A percentile compares a stretch with the other conserved stretches of the same genome.
Conservation (phyloP, 2,113 vertebrate genomes). For the Proterorhinus semilunaris region DNA sequence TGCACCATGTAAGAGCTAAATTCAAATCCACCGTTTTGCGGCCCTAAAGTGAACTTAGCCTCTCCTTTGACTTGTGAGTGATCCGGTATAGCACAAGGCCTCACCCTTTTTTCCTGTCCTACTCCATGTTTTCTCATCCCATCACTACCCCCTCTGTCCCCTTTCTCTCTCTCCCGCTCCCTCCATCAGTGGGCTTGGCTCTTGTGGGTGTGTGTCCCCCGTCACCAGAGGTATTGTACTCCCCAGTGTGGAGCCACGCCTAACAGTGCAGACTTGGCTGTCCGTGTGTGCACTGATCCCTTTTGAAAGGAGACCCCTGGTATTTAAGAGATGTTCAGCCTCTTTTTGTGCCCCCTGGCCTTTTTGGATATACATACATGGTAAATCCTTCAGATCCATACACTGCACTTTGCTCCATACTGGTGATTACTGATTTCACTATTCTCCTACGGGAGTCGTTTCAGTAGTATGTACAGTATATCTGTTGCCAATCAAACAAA, state of each 20-base stretch:
- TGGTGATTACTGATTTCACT: too few species aligned
- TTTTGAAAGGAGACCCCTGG: slow-evolving; percentile 50
- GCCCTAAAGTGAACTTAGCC: background rate
- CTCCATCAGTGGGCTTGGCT: slow-evolving; percentile 29
- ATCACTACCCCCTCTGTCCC: slow-evolving; percentile 6
- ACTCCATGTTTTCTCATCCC: slow-evolving; percentile 14
- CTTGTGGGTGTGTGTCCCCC: slow-evolving; percentile 43
- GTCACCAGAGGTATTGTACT: slow-evolving; percentile 53
- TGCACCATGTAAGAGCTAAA: background rate
- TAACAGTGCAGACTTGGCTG: slow-evolving; percentile 52
- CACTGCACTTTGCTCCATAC: slow-evolving; percentile 5
- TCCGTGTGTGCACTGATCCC: slow-evolving; percentile 42
- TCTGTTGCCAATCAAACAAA: background rate
- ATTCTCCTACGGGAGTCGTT: too few species aligned
- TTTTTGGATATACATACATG: slow-evolving; percentile 28
- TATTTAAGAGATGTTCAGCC: slow-evolving; percentile 36
- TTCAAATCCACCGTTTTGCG: background rate
- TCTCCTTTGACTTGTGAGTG: slow-evolving; percentile 5
- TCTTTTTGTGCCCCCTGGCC: slow-evolving; percentile 2
- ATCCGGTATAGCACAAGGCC: background rate
- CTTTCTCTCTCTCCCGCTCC: slow-evolving; percentile 24
- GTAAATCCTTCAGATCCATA: slow-evolving; percentile 16
- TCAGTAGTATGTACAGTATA: background rate
- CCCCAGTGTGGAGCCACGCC: slow-evolving; percentile 42
- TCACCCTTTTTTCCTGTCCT: slow-evolving; percentile 8